Percentiles rank a stretch among this genome's conserved stretches.
Evolutionary conservation across 1,140 invertebrate genomes (phyloP).

Genomic region (Euschistus heros): DNA sequence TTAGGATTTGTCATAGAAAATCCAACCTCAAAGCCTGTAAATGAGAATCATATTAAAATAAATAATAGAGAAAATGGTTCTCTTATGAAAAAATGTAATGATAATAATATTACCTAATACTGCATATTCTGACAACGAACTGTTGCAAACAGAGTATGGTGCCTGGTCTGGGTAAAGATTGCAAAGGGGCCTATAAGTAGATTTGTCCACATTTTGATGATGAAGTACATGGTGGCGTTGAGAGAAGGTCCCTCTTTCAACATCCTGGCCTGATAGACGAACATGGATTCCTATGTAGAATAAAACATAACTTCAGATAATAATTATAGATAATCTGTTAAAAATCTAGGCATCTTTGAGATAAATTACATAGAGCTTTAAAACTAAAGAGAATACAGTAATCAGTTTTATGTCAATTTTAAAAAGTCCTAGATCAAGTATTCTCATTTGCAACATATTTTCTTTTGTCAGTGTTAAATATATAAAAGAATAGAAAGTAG

Average conservation of each 20-base stretch:
- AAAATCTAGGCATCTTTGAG: no score
- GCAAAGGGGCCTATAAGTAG: slow-evolving; percentile 78
- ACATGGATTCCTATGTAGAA: slow-evolving; percentile 30
- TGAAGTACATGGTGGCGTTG: slow-evolving; percentile 92
- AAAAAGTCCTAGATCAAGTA: no score
- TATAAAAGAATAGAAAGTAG: no score
- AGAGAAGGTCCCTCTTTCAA: slow-evolving; percentile 95
- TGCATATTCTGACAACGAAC: slow-evolving; percentile 91
- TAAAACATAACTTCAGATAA: no score
- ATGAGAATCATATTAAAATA: neutral
- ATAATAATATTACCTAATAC: slow-evolving; percentile 47
- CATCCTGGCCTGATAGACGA: slow-evolving; percentile 84
- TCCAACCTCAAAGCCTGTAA: slow-evolving; percentile 82
- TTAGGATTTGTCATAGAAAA: slow-evolving; percentile 99
- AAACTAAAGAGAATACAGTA: no score
- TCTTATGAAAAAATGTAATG: neutral
- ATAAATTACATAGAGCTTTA: no score
- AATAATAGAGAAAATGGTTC: neutral
- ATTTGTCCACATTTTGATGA: slow-evolving; percentile 91
- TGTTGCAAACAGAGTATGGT: slow-evolving; percentile 92
- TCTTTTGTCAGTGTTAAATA: no score
- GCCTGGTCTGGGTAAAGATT: slow-evolving; percentile 91
- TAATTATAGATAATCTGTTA: no score
- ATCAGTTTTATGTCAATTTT: no score
- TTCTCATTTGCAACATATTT: no score